phyloP scores from a whole-genome alignment of 2,797 vertebrate genomes.

The Paedocypris micromegethes region DNA sequence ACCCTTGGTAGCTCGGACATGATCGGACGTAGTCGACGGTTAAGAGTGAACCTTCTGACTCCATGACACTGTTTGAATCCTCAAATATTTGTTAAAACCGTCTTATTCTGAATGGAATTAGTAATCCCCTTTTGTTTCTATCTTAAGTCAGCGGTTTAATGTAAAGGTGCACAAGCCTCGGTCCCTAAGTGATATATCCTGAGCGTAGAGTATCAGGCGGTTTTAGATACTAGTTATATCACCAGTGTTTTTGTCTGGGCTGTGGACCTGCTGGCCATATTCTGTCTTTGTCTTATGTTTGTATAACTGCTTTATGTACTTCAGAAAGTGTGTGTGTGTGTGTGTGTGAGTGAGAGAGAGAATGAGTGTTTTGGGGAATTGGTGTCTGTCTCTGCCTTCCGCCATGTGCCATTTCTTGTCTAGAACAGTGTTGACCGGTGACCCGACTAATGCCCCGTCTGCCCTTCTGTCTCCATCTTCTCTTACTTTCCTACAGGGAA shows the following conservation, averaged over 20 bases:
- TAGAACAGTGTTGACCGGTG: conserved; percentile 27
- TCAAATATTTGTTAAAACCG: no score
- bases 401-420: conserved; percentile 55
- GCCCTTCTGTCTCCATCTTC: conserved; percentile 31
- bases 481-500: conserved; percentile 73
- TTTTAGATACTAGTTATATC: conserved; percentile 51
- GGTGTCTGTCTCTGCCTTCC: conserved; percentile 51
- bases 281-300: conserved; percentile 45
- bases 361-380: conserved; percentile 32
- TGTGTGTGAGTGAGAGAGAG: conserved; percentile 36
- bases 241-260: conserved; percentile 41
- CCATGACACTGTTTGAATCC: no score
- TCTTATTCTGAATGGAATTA: no score
- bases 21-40: no score
- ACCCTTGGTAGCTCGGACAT: no score
- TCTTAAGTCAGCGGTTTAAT: not conserved
- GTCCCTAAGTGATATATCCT: conserved; percentile 50
- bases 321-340: conserved; percentile 36
- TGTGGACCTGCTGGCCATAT: conserved; percentile 39
- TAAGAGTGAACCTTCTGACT: no score
- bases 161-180: conserved; percentile 26
- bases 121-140: no score
- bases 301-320: conserved; percentile 38
- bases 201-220: conserved; percentile 43
- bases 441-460: conserved; percentile 42